phyloP scores from a whole-genome alignment of 2,113 vertebrate genomes.

The Chaetura pelagica region DNA sequence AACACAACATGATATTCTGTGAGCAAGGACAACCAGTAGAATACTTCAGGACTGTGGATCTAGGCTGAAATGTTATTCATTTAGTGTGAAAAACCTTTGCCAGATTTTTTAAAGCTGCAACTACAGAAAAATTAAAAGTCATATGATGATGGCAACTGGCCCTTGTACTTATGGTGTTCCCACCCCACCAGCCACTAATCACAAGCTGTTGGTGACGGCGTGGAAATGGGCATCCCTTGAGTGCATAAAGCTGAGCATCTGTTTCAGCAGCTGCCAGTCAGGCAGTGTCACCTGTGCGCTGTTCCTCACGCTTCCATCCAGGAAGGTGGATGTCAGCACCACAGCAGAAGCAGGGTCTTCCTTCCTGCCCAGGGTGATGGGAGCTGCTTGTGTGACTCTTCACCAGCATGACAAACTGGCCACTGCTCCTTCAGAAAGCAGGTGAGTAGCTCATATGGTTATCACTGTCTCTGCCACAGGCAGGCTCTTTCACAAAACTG shows the following conservation, averaged over 20 bases:
- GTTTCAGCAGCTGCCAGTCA: not conserved
- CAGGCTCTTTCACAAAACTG: not conserved
- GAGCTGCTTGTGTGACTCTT: not conserved
- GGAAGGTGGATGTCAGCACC: not conserved
- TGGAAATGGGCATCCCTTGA: not conserved
- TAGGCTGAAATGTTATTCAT: conserved; percentile 2
- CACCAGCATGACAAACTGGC: not conserved
- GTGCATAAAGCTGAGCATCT: not conserved
- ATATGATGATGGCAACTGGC: not conserved
- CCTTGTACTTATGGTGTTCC: not conserved
- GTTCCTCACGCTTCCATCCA: not conserved
- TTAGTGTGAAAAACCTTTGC: not conserved
- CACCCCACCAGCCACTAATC: not conserved
- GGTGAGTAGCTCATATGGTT: not conserved
- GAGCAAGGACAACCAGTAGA: conserved; percentile 1
- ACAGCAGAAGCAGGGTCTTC: not conserved
- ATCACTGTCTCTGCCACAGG: not conserved
- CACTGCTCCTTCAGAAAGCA: not conserved
- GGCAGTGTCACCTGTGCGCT: not conserved
- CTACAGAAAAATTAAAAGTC: not conserved
- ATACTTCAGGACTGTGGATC: not conserved
- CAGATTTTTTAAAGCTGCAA: not conserved
- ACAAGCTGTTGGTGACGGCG: not conserved
- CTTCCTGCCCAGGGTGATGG: not conserved
- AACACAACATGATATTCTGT: conserved; percentile 13